Evolutionary conservation across 2,888 invertebrate species (phyloP).

Genomic region (Syrphus vitripennis): DNA sequence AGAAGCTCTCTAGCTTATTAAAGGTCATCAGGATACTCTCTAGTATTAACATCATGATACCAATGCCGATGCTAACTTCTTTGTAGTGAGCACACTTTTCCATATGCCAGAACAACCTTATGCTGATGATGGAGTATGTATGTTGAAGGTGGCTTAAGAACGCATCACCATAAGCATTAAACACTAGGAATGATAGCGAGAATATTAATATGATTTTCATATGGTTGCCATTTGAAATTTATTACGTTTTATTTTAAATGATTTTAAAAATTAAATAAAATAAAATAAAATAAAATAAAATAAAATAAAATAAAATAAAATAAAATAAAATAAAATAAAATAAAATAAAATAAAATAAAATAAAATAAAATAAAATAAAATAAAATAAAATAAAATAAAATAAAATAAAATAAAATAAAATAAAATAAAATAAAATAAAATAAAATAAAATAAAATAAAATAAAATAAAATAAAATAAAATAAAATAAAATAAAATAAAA

Average conservation of each 20-base stretch:
- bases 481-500: no score
- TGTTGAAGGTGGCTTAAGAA: constrained; percentile 20
- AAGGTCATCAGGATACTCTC: constrained; percentile 65
- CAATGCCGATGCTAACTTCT: constrained; percentile 7
- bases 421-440: no score
- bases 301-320: no score
- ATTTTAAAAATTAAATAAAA: no score
- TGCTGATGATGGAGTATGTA: background rate
- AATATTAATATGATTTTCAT: constrained; percentile 17
- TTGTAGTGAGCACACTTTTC: background rate
- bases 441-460: no score
- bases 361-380: no score
- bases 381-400: no score
- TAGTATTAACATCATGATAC: constrained; percentile 48
- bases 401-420: no score
- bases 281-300: no score
- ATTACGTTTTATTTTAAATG: background rate
- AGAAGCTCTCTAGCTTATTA: constrained; percentile 64
- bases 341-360: no score
- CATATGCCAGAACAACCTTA: background rate
- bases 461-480: no score
- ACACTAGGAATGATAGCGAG: constrained; percentile 51
- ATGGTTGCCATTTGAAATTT: background rate
- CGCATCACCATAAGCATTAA: constrained; percentile 45
- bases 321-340: no score